Percentiles rank a stretch among this genome's conserved stretches.
phyloP scores from a whole-genome alignment of 2,797 vertebrate species.

The Gallinago stenura region DNA sequence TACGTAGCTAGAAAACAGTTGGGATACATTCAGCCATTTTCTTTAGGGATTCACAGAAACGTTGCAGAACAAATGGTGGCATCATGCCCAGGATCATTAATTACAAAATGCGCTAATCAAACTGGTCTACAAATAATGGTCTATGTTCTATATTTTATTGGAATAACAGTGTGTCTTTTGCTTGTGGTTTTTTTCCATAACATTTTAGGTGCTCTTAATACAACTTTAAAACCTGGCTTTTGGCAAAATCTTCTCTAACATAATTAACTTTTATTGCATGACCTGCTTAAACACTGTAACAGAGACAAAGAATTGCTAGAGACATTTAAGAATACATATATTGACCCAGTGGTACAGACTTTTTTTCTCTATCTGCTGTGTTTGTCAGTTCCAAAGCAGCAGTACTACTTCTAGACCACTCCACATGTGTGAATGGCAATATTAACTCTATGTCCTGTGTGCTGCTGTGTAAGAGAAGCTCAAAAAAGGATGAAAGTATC shows the following conservation, averaged over 20 bases:
- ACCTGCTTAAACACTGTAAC: not conserved
- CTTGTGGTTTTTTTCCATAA: not conserved
- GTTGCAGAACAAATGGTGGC: constrained; percentile 34
- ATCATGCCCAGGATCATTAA: not conserved
- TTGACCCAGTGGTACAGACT: not conserved
- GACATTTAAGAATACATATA: not conserved
- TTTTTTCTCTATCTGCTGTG: not conserved
- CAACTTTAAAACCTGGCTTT: not conserved
- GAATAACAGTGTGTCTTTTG: not conserved
- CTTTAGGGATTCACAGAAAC: not conserved
- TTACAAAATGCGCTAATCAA: not conserved
- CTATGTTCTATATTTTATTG: not conserved
- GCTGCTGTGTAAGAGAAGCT: not conserved
- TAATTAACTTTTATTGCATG: not conserved
- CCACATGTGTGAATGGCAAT: not conserved
- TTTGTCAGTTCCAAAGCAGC: not conserved
- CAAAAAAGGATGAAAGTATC: not conserved
- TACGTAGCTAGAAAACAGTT: not conserved
- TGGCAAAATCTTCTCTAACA: not conserved
- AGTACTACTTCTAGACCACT: not conserved
- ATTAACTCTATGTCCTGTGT: not conserved
- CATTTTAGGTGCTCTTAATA: not conserved
- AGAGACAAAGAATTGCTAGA: not conserved
- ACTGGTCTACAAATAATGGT: not conserved
- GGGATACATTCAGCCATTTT: not conserved